Conservation (phyloP, 2,113 vertebrate species). For the Ibidorhyncha struthersii region DNA sequence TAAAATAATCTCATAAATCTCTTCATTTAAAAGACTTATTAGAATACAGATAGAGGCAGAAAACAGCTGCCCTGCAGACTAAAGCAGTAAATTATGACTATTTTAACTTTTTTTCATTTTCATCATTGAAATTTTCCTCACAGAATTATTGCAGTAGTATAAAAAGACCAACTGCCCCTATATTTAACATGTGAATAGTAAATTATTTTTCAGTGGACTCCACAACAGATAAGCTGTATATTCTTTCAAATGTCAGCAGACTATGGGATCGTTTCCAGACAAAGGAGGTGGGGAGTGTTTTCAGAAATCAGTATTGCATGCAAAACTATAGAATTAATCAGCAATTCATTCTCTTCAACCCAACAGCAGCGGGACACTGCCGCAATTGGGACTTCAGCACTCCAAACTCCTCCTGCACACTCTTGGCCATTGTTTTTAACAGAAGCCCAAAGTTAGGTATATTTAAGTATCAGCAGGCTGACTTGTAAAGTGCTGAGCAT, state of each 20-base stretch:
- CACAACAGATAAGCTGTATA: constrained; percentile 83
- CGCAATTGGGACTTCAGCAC: constrained; percentile 17
- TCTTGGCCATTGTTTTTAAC: neutral
- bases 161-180: constrained; percentile 86
- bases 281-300: constrained; percentile 55
- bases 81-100: constrained; percentile 84
- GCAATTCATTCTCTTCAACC: constrained; percentile 59
- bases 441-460: neutral
- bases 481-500: neutral
- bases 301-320: constrained; percentile 70
- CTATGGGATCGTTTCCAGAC: constrained; percentile 38
- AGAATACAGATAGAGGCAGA: constrained; percentile 80
- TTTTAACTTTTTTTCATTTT: constrained; percentile 89
- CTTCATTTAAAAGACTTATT: constrained; percentile 83
- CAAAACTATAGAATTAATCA: constrained; percentile 70
- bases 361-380: neutral
- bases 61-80: constrained; percentile 77
- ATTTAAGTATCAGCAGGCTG: neutral
- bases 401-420: neutral
- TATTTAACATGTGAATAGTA: constrained; percentile 84
- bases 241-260: constrained; percentile 73
- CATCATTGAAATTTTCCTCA: constrained; percentile 83
- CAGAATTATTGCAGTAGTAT: constrained; percentile 83
- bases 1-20: constrained; percentile 88
- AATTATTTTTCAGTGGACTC: constrained; percentile 86